A percentile compares a stretch with the other conserved stretches of the same genome.
Evolutionary conservation across 2,113 vertebrate genomes (phyloP).

Genomic region (Odocoileus hemionus): DNA sequence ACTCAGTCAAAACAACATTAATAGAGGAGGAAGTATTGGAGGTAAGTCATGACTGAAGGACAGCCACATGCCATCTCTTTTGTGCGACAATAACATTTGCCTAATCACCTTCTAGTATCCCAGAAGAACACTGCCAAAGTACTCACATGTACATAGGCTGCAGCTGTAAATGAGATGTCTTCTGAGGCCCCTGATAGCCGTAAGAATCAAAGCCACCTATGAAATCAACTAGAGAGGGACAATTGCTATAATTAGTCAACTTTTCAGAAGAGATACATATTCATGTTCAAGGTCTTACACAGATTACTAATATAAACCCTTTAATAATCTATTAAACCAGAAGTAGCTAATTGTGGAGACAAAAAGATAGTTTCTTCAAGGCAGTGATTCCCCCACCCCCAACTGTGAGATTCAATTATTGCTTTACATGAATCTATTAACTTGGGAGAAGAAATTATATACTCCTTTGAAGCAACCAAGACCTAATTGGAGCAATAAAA

Average conservation of each 20-base stretch:
- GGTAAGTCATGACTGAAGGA: background rate
- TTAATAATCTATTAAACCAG: constrained; percentile 64
- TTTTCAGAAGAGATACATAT: constrained; percentile 52
- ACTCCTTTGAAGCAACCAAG: constrained; percentile 29
- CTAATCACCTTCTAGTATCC: background rate
- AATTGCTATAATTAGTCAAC: constrained; percentile 70
- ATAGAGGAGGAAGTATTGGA: background rate
- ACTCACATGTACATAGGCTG: constrained; percentile 99
- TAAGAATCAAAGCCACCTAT: constrained; percentile 99
- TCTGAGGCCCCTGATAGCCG: constrained; percentile 99
- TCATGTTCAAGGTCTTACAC: constrained; percentile 8
- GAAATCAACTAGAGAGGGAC: constrained; percentile 92
- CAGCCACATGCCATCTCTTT: background rate
- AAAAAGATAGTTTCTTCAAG: background rate
- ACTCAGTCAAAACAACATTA: constrained; percentile 19
- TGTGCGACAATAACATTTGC: background rate
- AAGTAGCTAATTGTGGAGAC: constrained; percentile 44
- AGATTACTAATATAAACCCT: background rate
- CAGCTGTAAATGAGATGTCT: constrained; percentile 98
- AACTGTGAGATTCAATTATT: background rate
- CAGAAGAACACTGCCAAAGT: constrained; percentile 40
- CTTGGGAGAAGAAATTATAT: constrained; percentile 33
- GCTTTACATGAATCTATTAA: constrained; percentile 23
- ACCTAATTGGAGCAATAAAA: constrained; percentile 1
- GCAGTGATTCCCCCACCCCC: background rate